Percentiles rank a stretch among this genome's conserved stretches.
Conservation (phyloP, 2,888 invertebrate species). For the Nipponacmea schrenckii region DNA sequence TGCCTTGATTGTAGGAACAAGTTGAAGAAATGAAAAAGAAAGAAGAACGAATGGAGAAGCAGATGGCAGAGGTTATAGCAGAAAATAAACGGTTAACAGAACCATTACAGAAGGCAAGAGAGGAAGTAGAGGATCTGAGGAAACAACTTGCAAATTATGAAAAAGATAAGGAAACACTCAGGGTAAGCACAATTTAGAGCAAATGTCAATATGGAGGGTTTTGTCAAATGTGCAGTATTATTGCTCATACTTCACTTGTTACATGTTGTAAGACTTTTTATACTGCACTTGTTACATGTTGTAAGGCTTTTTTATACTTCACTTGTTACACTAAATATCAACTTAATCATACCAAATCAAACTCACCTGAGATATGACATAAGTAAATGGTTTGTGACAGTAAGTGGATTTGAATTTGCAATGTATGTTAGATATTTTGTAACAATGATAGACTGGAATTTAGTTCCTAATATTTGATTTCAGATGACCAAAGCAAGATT, state of each 20-base stretch:
- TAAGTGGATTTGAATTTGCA: no score
- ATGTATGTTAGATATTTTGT: no score
- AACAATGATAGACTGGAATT: no score
- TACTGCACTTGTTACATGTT: not conserved
- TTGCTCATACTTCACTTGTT: constrained; percentile 1
- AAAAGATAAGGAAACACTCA: constrained; percentile 82
- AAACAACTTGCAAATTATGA: constrained; percentile 86
- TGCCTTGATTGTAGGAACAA: constrained; percentile 61
- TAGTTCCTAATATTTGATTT: no score
- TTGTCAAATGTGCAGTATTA: no score
- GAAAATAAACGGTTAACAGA: constrained; percentile 81
- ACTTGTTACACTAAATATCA: no score
- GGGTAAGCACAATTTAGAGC: constrained; percentile 40
- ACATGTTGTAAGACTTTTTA: constrained; percentile 1
- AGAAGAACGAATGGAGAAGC: constrained; percentile 81
- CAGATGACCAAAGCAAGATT: constrained; percentile 73
- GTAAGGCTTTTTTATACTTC: no score
- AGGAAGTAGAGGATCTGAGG: constrained; percentile 79
- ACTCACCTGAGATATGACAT: no score
- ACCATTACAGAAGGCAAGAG: constrained; percentile 77
- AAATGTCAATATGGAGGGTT: no score
- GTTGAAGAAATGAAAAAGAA: constrained; percentile 71
- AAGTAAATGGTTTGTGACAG: no score
- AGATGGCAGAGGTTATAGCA: constrained; percentile 75
- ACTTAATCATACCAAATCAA: no score